phyloP scores from a whole-genome alignment of 2,888 invertebrate genomes.

The Dinocampus coccinellae region DNA sequence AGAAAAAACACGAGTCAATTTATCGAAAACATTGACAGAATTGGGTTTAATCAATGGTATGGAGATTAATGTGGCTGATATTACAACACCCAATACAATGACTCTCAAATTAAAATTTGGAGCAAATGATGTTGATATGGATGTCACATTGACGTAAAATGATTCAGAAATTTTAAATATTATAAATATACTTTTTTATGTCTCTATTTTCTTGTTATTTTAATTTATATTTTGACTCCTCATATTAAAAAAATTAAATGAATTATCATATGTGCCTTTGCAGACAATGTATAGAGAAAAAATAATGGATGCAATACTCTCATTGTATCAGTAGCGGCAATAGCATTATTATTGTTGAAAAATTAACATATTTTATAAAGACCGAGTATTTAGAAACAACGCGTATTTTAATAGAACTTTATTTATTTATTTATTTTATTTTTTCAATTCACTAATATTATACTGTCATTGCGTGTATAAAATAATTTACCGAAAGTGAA shows the following conservation, averaged over 20 bases:
- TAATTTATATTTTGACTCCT: constrained; percentile 38
- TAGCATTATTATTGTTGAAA: too few relatives aligned
- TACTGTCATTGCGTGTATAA: background rate
- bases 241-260: background rate
- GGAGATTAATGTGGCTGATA: constrained; percentile 91
- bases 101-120: constrained; percentile 81
- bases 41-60: constrained; percentile 87
- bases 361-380: too few relatives aligned
- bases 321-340: too few relatives aligned
- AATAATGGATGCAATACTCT: too few relatives aligned
- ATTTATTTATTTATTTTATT: too few relatives aligned
- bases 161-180: constrained; percentile 42
- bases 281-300: too few relatives aligned
- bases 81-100: constrained; percentile 87
- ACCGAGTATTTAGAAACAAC: too few relatives aligned
- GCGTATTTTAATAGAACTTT: too few relatives aligned
- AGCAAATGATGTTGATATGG: constrained; percentile 57
- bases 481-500: background rate
- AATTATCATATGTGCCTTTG: background rate
- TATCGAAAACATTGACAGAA: constrained; percentile 88
- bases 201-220: constrained; percentile 45
- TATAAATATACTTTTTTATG: constrained; percentile 51
- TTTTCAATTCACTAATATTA: too few relatives aligned
- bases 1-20: constrained; percentile 87
- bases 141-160: constrained; percentile 8